Base-by-base conservation (phyloP, 1,140 invertebrate genomes). In the Araneus ventricosus region DNA sequence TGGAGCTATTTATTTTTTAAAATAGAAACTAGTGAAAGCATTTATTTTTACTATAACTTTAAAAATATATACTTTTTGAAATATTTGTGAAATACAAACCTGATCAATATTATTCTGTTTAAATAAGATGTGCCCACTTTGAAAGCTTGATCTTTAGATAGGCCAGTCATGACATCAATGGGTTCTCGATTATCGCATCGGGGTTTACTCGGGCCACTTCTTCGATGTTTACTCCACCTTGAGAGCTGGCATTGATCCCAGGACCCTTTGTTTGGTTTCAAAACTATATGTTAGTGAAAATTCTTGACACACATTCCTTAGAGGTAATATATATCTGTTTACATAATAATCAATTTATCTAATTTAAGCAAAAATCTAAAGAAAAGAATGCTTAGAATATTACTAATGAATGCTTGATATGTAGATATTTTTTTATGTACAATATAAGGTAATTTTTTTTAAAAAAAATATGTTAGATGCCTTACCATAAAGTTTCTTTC, bases 401-500 rank as follows among this genome's bases (percentile, higher is more conserved):
- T 52, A 52, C 17, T 14, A 52, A 17, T 52, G 10, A 52, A 52
- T 52, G 10, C 10, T 52, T 17, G 10, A 52, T 52, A 14, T 52
- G 45, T 4, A 14, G 10, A 17, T 4, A 14, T 52, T 14, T 52
- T 52, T 14, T 52, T 14, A 1, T 52, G 45, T 52, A 52, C 10
- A 52, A 52, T 14, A 17, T 1, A 17, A 8, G 41, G 10, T 45
- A 45, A 45, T n/a, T n/a, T n/a, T 45, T 45, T 45, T 0, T 45
- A 8, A 45, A 52, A 52, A 52, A 52, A 14, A n/a, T 52, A 14
- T 2, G 17, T 52, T 52, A 17, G n/a, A n/a, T 67, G 59, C 41
- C 96, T 96, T 96, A 99, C 98, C 95, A 97, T 97, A 95, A 98
- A 99, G 80, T 98, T 97, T 86, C 99, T 96, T 96, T 99, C 99